These are phyloP conservation scores for Aythya baeri DNA, from an alignment of 2,113 vertebrate genomes.

Conservation along the genomic window DNA sequence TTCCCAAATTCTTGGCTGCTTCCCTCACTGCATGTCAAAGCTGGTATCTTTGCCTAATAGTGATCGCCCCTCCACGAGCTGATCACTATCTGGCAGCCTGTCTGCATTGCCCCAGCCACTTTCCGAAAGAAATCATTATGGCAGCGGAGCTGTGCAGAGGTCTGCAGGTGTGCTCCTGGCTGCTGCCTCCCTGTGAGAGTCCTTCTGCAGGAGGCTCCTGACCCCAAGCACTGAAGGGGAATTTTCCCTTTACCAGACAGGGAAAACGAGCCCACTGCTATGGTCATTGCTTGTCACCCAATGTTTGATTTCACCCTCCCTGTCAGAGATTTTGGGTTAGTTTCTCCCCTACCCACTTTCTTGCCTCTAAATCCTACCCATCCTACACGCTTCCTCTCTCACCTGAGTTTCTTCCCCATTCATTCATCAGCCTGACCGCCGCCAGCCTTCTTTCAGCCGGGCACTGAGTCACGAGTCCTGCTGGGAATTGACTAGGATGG, in stretches of 20 bases:
- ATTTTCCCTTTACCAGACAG: background rate
- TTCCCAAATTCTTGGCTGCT: constrained; percentile 54
- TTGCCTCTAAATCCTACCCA: background rate
- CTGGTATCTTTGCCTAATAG: constrained; percentile 54
- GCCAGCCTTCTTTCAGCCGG: background rate
- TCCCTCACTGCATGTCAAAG: constrained; percentile 69
- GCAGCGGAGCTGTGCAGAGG: background rate
- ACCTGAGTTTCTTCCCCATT: background rate
- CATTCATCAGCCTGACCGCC: background rate
- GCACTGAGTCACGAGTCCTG: background rate
- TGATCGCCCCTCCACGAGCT: constrained; percentile 28
- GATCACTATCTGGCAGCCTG: constrained; percentile 63
- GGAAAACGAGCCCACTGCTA: background rate
- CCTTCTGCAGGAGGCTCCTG: rapidly evolving
- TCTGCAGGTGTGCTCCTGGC: background rate
- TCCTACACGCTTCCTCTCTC: background rate
- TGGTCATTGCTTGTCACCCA: background rate
- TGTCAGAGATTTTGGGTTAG: background rate
- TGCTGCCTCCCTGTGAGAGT: background rate
- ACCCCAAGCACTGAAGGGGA: rapidly evolving
- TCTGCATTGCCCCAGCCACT: constrained; percentile 33
- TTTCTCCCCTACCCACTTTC: background rate
- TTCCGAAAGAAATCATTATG: constrained; percentile 71
- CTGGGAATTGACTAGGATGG: background rate
- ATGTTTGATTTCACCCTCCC: background rate